phyloP scores from a whole-genome alignment of 2,113 vertebrate genomes.

The Eulemur rufifrons region DNA sequence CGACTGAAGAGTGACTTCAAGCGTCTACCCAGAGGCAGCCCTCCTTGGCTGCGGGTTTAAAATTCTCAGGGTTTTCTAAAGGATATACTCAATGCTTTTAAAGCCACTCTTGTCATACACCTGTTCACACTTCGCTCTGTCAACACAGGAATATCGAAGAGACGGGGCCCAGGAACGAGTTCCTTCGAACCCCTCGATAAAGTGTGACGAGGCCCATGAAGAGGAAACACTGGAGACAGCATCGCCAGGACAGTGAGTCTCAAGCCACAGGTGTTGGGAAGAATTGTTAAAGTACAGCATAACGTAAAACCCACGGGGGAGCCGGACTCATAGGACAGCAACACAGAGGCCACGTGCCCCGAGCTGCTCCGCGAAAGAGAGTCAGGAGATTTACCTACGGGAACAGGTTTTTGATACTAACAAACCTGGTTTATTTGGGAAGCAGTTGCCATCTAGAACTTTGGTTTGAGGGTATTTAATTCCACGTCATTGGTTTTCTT shows the following conservation, averaged over 20 bases:
- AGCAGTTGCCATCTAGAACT: not conserved
- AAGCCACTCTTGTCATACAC: not conserved
- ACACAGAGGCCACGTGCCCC: too few relatives aligned
- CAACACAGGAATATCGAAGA: not conserved
- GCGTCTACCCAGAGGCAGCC: not conserved
- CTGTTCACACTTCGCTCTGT: not conserved
- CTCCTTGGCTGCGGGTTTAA: not conserved
- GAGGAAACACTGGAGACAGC: not conserved
- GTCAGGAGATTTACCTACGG: accelerated
- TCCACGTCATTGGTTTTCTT: not conserved
- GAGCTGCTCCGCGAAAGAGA: not conserved
- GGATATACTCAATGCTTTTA: not conserved
- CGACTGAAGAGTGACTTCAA: not conserved
- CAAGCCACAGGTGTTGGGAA: not conserved
- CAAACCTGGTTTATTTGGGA: not conserved
- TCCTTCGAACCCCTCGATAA: not conserved
- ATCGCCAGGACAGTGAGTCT: not conserved
- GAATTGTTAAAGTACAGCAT: not conserved
- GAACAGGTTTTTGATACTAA: not conserved
- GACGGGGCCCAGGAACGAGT: not conserved
- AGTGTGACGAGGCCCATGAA: accelerated
- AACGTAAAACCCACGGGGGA: not conserved
- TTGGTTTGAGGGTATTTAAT: not conserved
- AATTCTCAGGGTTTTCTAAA: not conserved
- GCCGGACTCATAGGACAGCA: not conserved